Conservation (phyloP, 92 coral and sea anemone species). For the Epizoanthus fatuus region DNA sequence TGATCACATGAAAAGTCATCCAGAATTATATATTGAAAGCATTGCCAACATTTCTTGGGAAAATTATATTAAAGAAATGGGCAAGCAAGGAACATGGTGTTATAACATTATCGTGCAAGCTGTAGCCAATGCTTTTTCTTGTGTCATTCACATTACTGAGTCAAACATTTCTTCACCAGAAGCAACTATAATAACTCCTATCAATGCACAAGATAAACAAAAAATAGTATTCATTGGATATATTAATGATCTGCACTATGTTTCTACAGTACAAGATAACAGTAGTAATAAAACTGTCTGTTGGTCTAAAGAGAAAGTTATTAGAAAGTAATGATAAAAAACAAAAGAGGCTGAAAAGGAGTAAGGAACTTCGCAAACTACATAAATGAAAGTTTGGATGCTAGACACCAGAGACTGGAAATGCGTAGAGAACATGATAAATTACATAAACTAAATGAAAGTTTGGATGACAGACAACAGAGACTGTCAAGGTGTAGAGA, state of each 20-base stretch:
- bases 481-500: too few relatives aligned
- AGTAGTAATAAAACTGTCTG: too few relatives aligned
- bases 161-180: not conserved
- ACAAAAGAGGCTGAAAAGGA: too few relatives aligned
- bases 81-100: constrained; percentile 39
- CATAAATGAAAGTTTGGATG: too few relatives aligned
- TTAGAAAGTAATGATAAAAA: too few relatives aligned
- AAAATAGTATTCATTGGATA: constrained; percentile 17
- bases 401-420: too few relatives aligned
- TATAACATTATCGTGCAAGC: not conserved
- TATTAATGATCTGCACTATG: not conserved
- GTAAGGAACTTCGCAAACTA: too few relatives aligned
- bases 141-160: not conserved
- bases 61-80: constrained; percentile 28
- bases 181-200: constrained; percentile 6
- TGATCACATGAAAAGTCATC: not conserved
- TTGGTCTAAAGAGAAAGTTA: not conserved
- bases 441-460: too few relatives aligned
- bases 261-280: not conserved
- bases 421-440: not conserved
- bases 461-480: too few relatives aligned
- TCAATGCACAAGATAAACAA: not conserved
- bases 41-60: constrained; percentile 34
- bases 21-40: constrained; percentile 25
- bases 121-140: constrained; percentile 8